Conservation (phyloP, 2,113 vertebrate species). For the Narcine bancroftii region DNA sequence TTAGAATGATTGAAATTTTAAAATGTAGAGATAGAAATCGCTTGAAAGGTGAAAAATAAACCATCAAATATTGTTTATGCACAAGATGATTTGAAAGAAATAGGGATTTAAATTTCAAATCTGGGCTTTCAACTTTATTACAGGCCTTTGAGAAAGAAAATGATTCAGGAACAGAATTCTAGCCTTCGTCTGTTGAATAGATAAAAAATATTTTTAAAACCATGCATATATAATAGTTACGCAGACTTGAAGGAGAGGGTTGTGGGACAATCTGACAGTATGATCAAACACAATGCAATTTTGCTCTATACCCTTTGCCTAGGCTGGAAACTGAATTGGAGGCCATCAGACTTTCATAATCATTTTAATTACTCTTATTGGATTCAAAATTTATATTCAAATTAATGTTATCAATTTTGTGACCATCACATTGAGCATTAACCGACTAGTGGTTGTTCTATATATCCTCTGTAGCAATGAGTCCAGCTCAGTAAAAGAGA, state of each 20-base stretch:
- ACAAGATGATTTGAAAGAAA: neutral
- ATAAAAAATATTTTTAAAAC: neutral
- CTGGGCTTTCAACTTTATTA: neutral
- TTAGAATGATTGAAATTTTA: neutral
- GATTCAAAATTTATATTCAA: conserved; percentile 10
- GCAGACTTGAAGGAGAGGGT: neutral
- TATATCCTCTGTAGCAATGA: neutral
- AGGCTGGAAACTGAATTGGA: neutral
- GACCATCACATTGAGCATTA: neutral
- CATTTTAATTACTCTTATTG: conserved; percentile 6
- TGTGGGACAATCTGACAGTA: neutral
- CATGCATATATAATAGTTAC: neutral
- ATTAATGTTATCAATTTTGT: conserved; percentile 26
- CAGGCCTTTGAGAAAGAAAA: neutral
- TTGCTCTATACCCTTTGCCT: neutral
- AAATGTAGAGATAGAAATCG: neutral
- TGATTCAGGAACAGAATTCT: conserved; percentile 2
- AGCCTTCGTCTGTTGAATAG: neutral
- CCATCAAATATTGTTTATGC: conserved; percentile 2
- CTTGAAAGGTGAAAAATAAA: neutral
- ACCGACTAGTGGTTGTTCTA: neutral
- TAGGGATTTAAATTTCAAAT: conserved; percentile 22
- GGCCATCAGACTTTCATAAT: neutral
- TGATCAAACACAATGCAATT: neutral
- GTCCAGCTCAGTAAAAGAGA: neutral